phyloP scores from a whole-genome alignment of 1,140 invertebrate species.

The Fragariocoptes setiger region DNA sequence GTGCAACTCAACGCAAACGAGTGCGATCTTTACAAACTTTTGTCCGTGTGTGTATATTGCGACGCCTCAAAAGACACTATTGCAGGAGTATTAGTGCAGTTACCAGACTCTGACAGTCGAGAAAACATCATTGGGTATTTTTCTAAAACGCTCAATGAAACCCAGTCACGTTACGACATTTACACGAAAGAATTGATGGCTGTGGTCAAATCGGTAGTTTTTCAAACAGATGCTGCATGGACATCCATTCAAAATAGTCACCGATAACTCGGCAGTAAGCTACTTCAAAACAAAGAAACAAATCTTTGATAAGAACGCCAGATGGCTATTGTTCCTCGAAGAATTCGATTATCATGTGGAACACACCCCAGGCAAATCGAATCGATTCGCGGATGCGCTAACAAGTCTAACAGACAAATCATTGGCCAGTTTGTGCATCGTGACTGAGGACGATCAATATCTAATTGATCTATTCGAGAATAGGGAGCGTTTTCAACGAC shows the following conservation, averaged over 20 bases:
- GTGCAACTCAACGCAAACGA: too few relatives aligned
- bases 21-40: too few relatives aligned
- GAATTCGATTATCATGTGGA: slow-evolving; percentile 6
- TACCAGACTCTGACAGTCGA: background rate
- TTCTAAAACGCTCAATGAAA: background rate
- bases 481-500: too few relatives aligned
- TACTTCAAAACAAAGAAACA: slow-evolving; percentile 4
- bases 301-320: background rate
- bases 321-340: slow-evolving; percentile 5
- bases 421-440: too few relatives aligned
- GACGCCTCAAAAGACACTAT: background rate
- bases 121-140: background rate
- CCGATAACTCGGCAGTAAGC: slow-evolving; percentile 5
- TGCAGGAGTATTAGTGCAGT: background rate
- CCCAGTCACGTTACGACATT: background rate
- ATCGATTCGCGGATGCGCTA: slow-evolving; percentile 5
- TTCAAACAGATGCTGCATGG: background rate
- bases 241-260: slow-evolving; percentile 4
- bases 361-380: slow-evolving; percentile 2
- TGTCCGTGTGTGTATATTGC: too few relatives aligned
- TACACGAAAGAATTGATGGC: background rate
- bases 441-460: too few relatives aligned
- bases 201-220: background rate
- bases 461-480: too few relatives aligned
- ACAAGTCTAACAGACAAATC: too few relatives aligned